A percentile compares a stretch with the other conserved stretches of the same genome.
These are phyloP conservation scores for Synaphobranchus kaupii DNA, from an alignment of 2,797 vertebrate genomes.

Conservation along the genomic window DNA sequence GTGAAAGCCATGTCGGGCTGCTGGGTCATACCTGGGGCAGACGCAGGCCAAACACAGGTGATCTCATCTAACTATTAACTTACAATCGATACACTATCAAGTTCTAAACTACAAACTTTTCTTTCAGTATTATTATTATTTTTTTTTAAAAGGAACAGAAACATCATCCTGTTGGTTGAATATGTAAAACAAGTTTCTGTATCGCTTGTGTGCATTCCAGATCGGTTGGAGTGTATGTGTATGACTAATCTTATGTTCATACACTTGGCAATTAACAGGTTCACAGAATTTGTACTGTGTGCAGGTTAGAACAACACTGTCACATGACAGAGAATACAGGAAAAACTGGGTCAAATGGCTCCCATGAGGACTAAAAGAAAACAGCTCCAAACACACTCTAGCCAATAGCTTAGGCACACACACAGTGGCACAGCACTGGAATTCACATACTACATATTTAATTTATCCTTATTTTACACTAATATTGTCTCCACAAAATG, in stretches of 20 bases:
- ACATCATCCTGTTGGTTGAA: background rate
- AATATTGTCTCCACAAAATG: background rate
- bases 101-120: background rate
- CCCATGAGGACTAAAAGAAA: conserved; percentile 38
- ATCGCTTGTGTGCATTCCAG: background rate
- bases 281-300: conserved; percentile 27
- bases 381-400: conserved; percentile 35
- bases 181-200: conserved; percentile 1
- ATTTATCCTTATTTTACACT: background rate
- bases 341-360: conserved; percentile 9
- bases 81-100: background rate
- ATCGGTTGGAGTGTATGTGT: background rate
- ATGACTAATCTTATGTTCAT: background rate
- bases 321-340: conserved; percentile 6
- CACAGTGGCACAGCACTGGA: conserved; percentile 26
- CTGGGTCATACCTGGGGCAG: conserved; percentile 88
- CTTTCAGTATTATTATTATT: background rate
- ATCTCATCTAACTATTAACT: background rate
- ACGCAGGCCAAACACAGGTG: conserved; percentile 22
- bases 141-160: background rate
- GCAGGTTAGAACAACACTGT: conserved; percentile 39
- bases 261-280: background rate
- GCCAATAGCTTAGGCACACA: conserved; percentile 40
- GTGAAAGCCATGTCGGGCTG: conserved; percentile 91
- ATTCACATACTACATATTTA: conserved; percentile 27